A percentile compares a stretch with the other conserved stretches of the same genome.
Evolutionary conservation across 2,888 invertebrate species (phyloP).

Genomic region (Eugnorisma glareosa): DNA sequence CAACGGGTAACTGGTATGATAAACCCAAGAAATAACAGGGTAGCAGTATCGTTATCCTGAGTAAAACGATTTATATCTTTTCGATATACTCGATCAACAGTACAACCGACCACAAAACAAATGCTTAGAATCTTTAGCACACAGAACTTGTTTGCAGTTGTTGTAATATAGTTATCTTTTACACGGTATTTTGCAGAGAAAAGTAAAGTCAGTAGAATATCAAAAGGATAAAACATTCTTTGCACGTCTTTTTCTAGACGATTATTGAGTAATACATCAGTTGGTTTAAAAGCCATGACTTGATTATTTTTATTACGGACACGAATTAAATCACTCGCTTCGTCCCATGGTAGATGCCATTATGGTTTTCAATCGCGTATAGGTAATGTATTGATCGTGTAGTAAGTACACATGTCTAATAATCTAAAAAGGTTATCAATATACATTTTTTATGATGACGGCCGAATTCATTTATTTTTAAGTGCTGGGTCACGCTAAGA

Average conservation of each 20-base stretch:
- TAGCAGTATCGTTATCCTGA: background rate
- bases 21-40: constrained; percentile 1
- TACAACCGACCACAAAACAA: constrained; percentile 5
- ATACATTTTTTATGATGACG: background rate
- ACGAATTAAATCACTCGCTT: background rate
- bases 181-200: constrained; percentile 9
- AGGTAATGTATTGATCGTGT: background rate
- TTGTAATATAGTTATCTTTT: constrained; percentile 4
- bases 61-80: background rate
- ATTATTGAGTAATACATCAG: background rate
- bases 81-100: background rate
- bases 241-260: constrained; percentile 1
- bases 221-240: constrained; percentile 5
- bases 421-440: background rate
- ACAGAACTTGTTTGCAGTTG: background rate
- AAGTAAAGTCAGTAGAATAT: constrained; percentile 3
- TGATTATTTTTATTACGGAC: background rate
- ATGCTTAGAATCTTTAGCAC: constrained; percentile 1
- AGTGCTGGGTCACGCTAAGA: background rate
- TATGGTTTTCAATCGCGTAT: background rate
- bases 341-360: background rate
- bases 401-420: background rate
- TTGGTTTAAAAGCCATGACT: constrained; percentile 1
- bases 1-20: background rate
- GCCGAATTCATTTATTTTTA: background rate